phyloP scores from a whole-genome alignment of 2,797 vertebrate species.

The Ctenopoma multispine region DNA sequence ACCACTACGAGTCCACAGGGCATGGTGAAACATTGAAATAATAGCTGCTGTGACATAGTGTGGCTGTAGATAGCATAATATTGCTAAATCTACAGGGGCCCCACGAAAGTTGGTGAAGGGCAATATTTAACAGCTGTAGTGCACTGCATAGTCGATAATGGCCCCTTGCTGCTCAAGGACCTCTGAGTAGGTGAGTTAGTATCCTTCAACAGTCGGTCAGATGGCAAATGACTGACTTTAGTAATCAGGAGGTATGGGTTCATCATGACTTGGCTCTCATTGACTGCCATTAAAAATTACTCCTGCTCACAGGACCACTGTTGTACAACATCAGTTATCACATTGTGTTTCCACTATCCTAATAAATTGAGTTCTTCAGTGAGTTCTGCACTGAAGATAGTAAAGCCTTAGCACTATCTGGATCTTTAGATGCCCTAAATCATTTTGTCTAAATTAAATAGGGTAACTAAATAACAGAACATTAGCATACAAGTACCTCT shows the following conservation, averaged over 20 bases:
- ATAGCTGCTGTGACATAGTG: constrained; percentile 38
- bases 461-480: constrained; percentile 59
- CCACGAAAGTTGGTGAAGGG: constrained; percentile 43
- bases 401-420: constrained; percentile 30
- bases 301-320: neutral
- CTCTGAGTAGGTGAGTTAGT: constrained; percentile 27
- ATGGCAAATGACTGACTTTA: constrained; percentile 24
- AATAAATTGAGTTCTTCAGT: no score
- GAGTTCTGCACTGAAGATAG: constrained; percentile 36
- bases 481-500: constrained; percentile 21
- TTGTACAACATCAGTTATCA: constrained; percentile 42
- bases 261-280: constrained; percentile 12
- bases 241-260: constrained; percentile 26
- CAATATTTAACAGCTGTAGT: constrained; percentile 54
- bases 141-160: constrained; percentile 31
- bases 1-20: constrained; percentile 11
- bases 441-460: constrained; percentile 61
- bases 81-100: constrained; percentile 50
- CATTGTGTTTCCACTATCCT: constrained; percentile 22
- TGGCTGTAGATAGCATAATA: constrained; percentile 38
- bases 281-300: constrained; percentile 11
- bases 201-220: constrained; percentile 39
- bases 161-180: constrained; percentile 19
- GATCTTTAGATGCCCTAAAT: constrained; percentile 45
- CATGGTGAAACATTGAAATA: constrained; percentile 42